Base-by-base conservation (phyloP, 2,797 vertebrate species). In the Characodon lateralis region DNA sequence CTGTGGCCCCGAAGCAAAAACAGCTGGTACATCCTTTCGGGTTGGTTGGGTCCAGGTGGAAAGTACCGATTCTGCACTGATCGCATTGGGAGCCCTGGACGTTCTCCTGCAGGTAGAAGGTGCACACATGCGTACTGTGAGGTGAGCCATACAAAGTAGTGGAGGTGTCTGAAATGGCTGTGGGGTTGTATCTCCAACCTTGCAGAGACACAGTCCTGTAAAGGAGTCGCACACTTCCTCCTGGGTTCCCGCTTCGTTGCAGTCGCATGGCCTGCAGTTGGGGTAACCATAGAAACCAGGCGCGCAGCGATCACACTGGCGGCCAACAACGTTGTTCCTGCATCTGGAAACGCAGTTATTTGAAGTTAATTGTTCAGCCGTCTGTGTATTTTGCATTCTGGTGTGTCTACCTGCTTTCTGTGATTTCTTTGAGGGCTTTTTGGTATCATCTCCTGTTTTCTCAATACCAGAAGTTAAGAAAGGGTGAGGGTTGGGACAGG, bases 11-110 rank as follows among this genome's bases (percentile, higher is more conserved):
- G 0, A 99, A 99, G 84, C 98, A 99, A 95, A 99, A 99, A 83
- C 98, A 99, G 84, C 97, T 97, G 85, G 97, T 99, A 91, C 98
- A 99, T 70, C 98, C 98, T 76, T 98, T 99, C 0, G 97, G 96
- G 92, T 99, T 99, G 84, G 91, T 94, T 0, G 96, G 95, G 43
- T 99, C 98, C 88, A 99, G 78, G 87, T 96, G 97, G 91, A 99
- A 99, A 0, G 98, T 99, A 7, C 98, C 98, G 2, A 97, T 66
- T 58, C 96, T 95, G 88, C 98, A 99, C 88, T 96, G 97, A 91
- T 98, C 97, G 75, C 98, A 99, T 24, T 93, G 94, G 0, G 72
- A 72, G 0, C 98, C 98, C 88, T 98, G 96, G 41, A 99, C 97
- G 0, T 99, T 99, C 93, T 99, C 98, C 98, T 99, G n/a, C 78